A percentile compares a stretch with the other conserved stretches of the same genome.
Conservation (phyloP, 2,113 vertebrate genomes). For the Gallinago paraguaiae region DNA sequence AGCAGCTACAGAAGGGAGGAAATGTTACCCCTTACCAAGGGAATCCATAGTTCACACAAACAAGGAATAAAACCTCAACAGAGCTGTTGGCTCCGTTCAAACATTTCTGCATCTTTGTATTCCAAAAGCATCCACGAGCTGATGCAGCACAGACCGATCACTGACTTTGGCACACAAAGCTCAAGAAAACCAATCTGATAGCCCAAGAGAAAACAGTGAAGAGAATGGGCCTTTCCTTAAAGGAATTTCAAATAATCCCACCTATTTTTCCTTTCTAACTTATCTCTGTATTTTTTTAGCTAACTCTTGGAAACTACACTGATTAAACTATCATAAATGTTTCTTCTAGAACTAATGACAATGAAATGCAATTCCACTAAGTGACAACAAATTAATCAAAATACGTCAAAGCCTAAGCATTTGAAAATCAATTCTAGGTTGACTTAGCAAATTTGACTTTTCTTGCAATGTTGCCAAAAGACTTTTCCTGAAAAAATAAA, state of each 20-base stretch:
- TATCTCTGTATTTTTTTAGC: neutral
- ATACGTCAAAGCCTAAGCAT: neutral
- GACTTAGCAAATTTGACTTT: neutral
- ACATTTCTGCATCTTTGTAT: constrained; percentile 64
- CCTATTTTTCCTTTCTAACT: neutral
- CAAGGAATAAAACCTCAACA: constrained; percentile 7
- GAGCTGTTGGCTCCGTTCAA: constrained; percentile 62
- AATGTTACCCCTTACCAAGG: neutral
- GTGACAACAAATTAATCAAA: neutral
- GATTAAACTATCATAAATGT: neutral
- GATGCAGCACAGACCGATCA: constrained; percentile 42
- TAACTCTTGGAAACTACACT: neutral
- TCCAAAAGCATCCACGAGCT: constrained; percentile 66
- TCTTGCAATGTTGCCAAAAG: neutral
- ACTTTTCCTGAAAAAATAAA: neutral
- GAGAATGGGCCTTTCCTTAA: neutral
- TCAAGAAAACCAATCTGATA: neutral
- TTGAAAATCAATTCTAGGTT: neutral
- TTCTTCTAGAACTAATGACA: neutral
- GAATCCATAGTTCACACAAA: neutral
- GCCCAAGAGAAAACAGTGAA: neutral
- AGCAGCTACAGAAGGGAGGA: constrained; percentile 8
- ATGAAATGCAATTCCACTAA: neutral
- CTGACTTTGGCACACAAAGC: constrained; percentile 42
- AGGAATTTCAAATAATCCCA: neutral